Conservation (phyloP, 2,113 vertebrate genomes). For the Microtus oregoni region DNA sequence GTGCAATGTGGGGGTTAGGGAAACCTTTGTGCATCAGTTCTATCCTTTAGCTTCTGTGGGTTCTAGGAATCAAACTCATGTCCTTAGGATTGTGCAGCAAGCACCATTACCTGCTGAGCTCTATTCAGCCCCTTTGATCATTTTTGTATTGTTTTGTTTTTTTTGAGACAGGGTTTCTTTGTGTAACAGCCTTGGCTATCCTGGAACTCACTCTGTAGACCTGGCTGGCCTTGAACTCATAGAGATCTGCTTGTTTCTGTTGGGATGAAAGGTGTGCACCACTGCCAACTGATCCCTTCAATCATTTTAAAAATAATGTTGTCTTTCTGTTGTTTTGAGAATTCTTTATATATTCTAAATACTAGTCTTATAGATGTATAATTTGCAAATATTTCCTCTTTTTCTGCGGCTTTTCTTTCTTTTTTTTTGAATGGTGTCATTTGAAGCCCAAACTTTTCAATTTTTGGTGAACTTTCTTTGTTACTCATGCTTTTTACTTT, state of each 20-base stretch:
- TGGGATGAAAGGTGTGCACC: too few relatives aligned
- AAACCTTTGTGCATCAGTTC: neutral
- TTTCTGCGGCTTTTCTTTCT: slow-evolving; percentile 25
- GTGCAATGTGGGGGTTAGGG: neutral
- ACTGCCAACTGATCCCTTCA: too few relatives aligned
- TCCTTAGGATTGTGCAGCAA: neutral
- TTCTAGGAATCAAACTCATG: neutral
- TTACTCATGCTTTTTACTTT: slow-evolving; percentile 12
- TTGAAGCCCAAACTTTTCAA: neutral
- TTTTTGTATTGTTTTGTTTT: neutral
- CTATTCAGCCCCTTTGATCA: neutral
- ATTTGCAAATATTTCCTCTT: slow-evolving; percentile 28
- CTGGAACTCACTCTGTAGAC: too few relatives aligned
- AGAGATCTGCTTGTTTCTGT: too few relatives aligned
- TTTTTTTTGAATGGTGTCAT: slow-evolving; percentile 30
- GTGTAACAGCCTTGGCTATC: too few relatives aligned
- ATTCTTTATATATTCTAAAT: slow-evolving; percentile 24
- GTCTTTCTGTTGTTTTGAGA: slow-evolving; percentile 5
- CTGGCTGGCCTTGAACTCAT: too few relatives aligned
- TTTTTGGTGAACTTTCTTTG: neutral
- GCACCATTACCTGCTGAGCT: neutral
- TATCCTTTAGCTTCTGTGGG: neutral
- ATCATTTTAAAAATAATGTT: neutral
- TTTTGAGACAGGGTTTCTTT: too few relatives aligned
- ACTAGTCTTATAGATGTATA: neutral